Percentiles rank a stretch among this genome's conserved stretches.
Conservation (phyloP, 1,140 invertebrate species). For the Lerema accius region DNA sequence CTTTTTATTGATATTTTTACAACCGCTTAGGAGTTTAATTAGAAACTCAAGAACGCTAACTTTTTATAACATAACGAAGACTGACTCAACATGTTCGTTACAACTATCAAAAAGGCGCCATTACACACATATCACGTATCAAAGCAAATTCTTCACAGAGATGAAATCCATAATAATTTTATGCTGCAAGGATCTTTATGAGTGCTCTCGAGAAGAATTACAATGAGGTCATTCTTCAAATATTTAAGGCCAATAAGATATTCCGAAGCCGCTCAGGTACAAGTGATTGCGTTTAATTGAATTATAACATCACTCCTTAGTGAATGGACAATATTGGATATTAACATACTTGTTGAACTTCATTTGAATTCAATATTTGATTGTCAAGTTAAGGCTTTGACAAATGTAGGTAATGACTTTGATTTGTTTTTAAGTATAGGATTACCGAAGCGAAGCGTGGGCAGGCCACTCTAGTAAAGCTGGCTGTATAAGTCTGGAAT, state of each 20-base stretch:
- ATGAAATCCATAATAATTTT: constrained; percentile 20
- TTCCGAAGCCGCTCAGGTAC: constrained; percentile 15
- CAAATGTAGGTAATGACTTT: too few relatives aligned
- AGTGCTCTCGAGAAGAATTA: neutral
- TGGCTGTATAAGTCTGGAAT: too few relatives aligned
- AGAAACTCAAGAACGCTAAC: too few relatives aligned
- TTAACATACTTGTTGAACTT: constrained; percentile 8
- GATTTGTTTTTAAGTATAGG: too few relatives aligned
- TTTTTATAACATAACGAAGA: too few relatives aligned
- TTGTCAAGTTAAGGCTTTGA: neutral
- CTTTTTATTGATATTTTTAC: too few relatives aligned
- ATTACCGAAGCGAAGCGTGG: too few relatives aligned
- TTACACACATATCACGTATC: neutral
- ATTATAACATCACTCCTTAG: constrained; percentile 20
- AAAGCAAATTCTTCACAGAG: constrained; percentile 6
- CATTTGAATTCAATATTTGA: constrained; percentile 17
- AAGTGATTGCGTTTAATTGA: constrained; percentile 24
- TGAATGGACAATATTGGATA: constrained; percentile 14
- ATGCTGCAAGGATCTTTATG: constrained; percentile 19
- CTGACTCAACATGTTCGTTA: too few relatives aligned
- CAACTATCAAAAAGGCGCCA: too few relatives aligned
- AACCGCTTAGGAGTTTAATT: too few relatives aligned
- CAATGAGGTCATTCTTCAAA: constrained; percentile 21
- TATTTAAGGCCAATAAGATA: constrained; percentile 19
- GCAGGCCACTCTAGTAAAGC: too few relatives aligned